phyloP scores from a whole-genome alignment of 2,797 vertebrate genomes.

The Silurus lanzhouensis region DNA sequence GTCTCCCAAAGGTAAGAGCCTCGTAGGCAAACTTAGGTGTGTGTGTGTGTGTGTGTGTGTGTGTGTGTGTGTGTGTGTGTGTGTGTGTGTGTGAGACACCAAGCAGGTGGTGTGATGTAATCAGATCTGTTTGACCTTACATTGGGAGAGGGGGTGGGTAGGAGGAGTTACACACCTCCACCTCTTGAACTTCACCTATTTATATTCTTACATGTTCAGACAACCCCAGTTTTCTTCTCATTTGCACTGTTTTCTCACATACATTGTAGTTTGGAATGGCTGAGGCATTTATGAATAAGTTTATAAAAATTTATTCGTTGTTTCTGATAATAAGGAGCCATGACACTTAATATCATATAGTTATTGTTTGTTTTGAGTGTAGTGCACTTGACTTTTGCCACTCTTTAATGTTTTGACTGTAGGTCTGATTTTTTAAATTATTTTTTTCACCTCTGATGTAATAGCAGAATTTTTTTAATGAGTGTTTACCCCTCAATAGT shows the following conservation, averaged over 20 bases:
- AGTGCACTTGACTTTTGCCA: neutral
- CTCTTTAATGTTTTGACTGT: neutral
- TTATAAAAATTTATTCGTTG: no score
- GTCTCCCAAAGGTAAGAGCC: slow-evolving; percentile 88
- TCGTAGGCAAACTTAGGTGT: slow-evolving; percentile 14
- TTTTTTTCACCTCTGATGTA: neutral
- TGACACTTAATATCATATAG: no score
- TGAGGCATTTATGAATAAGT: neutral
- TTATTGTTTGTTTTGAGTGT: neutral
- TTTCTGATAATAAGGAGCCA: neutral
- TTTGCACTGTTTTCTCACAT: neutral
- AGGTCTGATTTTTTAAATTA: no score
- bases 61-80: slow-evolving; percentile 30
- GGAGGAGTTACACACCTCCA: slow-evolving; percentile 40
- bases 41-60: slow-evolving; percentile 25
- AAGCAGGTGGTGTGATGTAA: slow-evolving; percentile 42
- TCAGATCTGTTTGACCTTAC: slow-evolving; percentile 56
- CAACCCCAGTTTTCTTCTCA: neutral
- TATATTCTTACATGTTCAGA: slow-evolving; percentile 11
- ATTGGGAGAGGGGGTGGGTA: slow-evolving; percentile 38
- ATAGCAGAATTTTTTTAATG: neutral
- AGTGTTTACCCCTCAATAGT: neutral
- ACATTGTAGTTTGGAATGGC: neutral
- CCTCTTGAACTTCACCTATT: slow-evolving; percentile 24
- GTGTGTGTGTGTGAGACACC: slow-evolving; percentile 22